Base-by-base conservation (phyloP, 2,797 vertebrate genomes). In the Psittacula echo region DNA sequence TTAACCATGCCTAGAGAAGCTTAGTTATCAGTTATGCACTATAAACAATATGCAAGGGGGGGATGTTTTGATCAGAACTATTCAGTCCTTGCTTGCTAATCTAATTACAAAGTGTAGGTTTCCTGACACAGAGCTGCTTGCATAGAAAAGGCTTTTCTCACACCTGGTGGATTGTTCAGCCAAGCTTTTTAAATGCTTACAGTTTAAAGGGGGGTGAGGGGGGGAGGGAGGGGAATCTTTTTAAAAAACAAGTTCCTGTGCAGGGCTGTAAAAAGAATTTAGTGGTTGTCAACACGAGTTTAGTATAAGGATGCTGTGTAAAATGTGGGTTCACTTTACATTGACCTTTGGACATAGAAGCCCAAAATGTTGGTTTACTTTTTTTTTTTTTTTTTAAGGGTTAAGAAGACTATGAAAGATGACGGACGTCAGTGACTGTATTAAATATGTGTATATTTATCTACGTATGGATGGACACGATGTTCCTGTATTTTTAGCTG, bases 251-350 rank as follows among this genome's bases (percentile, higher is more conserved):
- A 94, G 93, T 97, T 97, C 94, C 95, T 97, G 83, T 94, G 95
- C 93, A 94, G 64, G 76, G 96, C 97, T 97, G 97, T 82, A 65
- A 97, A 98, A 98, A 97, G 97, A 97, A 98, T 97, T 94, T 98
- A 98, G 97, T 99, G 98, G 98, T 98, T 99, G 99, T 99, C 99
- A 99, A 98, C 97, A 98, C 74, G 90, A 97, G 98, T 99, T 99
- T 99, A 98, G 94, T 95, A 98, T 97, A 96, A 96, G 95, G 97
- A 95, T 97, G 94, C 75, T 88, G 93, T 96, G 97, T 96, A 98
- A 98, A 97, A 97, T 91, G 92, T 97, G 93, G 95, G 95, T 97
- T 97, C 97, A 94, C 95, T 97, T 97, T 97, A 96, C 93, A 95
- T 47, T 98, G 97, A 98, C 97, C 97, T 97, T 97, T 95, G 95